A percentile compares a stretch with the other conserved stretches of the same genome.
These are phyloP conservation scores for Peromyscus attwateri DNA, from an alignment of 2,797 vertebrate genomes.

Conservation along the genomic window DNA sequence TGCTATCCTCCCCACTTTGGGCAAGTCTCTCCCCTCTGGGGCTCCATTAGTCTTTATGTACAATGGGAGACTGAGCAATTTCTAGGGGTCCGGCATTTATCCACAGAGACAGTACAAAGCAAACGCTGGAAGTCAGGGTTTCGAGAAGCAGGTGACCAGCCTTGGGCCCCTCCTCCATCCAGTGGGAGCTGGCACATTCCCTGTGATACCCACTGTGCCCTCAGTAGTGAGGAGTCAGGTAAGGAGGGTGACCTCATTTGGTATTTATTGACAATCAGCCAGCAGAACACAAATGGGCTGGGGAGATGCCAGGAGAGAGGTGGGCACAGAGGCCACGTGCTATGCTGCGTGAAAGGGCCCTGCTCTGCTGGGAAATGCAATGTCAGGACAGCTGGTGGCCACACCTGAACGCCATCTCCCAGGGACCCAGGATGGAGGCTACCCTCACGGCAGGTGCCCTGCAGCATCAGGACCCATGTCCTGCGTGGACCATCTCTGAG, in stretches of 20 bases:
- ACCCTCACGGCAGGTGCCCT: too few species aligned
- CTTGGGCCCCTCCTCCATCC: not conserved
- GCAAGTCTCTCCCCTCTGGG: not conserved
- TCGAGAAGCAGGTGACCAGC: not conserved
- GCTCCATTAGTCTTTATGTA: not conserved
- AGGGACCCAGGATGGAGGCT: not conserved
- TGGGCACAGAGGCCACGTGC: not conserved
- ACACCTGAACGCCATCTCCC: not conserved
- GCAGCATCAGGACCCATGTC: not conserved
- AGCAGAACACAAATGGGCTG: not conserved
- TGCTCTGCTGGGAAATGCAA: rapidly evolving
- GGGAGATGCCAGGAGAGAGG: not conserved
- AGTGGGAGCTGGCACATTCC: not conserved
- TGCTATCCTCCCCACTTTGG: rapidly evolving
- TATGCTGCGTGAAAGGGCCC: rapidly evolving
- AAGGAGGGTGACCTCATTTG: conserved; percentile 15
- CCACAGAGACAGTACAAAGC: not conserved
- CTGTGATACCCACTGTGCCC: not conserved
- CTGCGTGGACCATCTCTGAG: rapidly evolving
- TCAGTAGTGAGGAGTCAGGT: not conserved
- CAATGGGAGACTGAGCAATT: not conserved
- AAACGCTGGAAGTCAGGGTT: not conserved
- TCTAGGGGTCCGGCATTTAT: not conserved
- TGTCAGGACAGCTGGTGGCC: not conserved
- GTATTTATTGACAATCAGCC: conserved; percentile 72